Percentiles rank a stretch among this genome's conserved stretches.
Conservation (phyloP, 2,888 invertebrate genomes). For the Macaria notata region DNA sequence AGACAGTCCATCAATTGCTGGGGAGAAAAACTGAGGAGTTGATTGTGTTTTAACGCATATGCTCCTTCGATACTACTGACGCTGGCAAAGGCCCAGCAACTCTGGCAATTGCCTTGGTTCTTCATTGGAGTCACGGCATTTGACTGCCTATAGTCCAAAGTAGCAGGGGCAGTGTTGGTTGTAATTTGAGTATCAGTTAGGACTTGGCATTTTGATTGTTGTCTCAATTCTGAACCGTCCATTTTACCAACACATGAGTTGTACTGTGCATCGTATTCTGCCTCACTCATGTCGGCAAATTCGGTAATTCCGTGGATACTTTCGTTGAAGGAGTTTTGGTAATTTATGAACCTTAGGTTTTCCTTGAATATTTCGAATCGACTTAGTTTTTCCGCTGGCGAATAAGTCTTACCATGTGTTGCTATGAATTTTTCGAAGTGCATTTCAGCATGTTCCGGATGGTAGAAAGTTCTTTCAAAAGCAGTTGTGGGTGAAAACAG, state of each 20-base stretch:
- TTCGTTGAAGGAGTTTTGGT: background rate
- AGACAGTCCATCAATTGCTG: constrained; percentile 6
- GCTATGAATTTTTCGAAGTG: constrained; percentile 10
- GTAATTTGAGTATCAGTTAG: constrained; percentile 3
- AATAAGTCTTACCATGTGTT: constrained; percentile 1
- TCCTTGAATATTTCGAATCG: constrained; percentile 3
- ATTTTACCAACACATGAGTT: background rate
- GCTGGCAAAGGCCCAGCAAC: constrained; percentile 4
- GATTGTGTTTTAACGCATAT: background rate
- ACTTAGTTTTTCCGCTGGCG: background rate
- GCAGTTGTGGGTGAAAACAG: background rate
- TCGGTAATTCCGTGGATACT: background rate
- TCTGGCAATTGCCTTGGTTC: background rate
- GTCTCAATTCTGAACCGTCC: too few relatives aligned
- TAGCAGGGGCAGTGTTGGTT: constrained; percentile 1
- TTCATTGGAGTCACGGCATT: constrained; percentile 5
- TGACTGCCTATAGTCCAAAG: background rate
- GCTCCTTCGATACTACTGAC: constrained; percentile 2
- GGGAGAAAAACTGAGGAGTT: constrained; percentile 1
- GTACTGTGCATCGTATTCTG: background rate
- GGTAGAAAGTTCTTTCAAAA: constrained; percentile 1
- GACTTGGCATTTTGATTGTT: background rate
- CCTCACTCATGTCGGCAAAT: constrained; percentile 2
- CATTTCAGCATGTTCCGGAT: background rate
- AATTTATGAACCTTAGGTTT: constrained; percentile 4